Base-by-base conservation (phyloP, 2,113 vertebrate genomes). In the Centropus bengalensis region DNA sequence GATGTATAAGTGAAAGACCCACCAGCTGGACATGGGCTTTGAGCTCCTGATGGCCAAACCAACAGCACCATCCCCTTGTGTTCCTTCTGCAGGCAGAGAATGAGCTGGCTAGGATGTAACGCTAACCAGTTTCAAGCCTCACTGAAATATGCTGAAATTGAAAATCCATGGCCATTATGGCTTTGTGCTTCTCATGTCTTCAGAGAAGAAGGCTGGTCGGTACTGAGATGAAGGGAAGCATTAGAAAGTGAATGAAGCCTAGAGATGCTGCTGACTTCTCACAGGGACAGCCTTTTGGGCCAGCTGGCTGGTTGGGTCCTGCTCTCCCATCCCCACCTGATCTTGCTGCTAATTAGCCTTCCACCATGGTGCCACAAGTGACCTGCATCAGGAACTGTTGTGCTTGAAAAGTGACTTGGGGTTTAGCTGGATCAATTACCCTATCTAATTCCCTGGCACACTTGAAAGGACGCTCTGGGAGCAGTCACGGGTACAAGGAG, bases 391-490 rank as follows among this genome's bases (percentile, higher is more conserved):
- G 44, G 47, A 88, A 17, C 38, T 32, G 6, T 22, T 83, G 16
- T 77, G 42, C 68, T 51, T 70, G 38, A 95, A 82, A 93, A 86
- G 11, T 66, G 63, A 69, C 79, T 58, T 88, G 56, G 19, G 3
- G 3, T 95, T 93, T 93, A 91, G 24, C 58, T 70, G 40, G 59
- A 93, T 96, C 88, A 62, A 45, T 96, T 89, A 4, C n/a, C 8
- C 12, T 64, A 5, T 96, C 78, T 62, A 71, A 76, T 85, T 88
- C 63, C 42, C 59, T 94, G 82, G 76, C 76, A 52, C 45, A 88
- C 58, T 6, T 76, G 51, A 70, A 87, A 88, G 51, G 88, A 76
- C 83, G 23, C 42, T 44, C 45, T 77, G 79, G 74, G 59, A 88
- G 24, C 55, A 91, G 58, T 73, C 49, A 38, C 7, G 49, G 69